Evolutionary conservation across 2,797 vertebrate species (phyloP), one percentile per base, ranked within the genome.

Genomic region (Brachyalestes nurse): DNA sequence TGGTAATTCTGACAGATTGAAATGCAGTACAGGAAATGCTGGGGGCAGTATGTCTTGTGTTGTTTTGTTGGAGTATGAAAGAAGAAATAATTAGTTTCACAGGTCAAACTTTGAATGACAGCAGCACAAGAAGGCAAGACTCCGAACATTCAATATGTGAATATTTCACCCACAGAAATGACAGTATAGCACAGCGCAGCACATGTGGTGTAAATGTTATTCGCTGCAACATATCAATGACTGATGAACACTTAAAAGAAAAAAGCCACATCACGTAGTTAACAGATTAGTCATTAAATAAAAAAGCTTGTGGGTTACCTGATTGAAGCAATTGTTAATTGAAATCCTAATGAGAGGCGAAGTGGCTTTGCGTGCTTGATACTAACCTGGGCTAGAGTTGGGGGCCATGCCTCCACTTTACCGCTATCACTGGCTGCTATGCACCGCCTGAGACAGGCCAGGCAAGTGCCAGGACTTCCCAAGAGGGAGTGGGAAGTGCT

Each of bases 401-500:
- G 49, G 70, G 79, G 16, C 70, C 77, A 7, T 66, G 71, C 69
- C 49, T 79, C 75, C 78, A 53, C 79, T 83, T 42, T 60, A 72
- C 78, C 74, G 40, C 88, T 86, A 65, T 70, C 82, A 80, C 86
- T 90, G 86, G 91, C 84, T 78, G 88, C 90, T 86, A 89, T 85
- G 86, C 90, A 81, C 81, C 75, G 75, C 55, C 79, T 67, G 61
- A 86, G 85, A 85, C 87, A 58, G 85, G 88, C 91, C 88, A 87
- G 74, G 83, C 89, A 85, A 90, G 88, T 90, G 88, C 87, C 86
- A 83, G 80, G 88, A 87, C 90, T 81, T 84, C 89, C 90, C 93
- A 90, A 87, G 79, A 81, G 92, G 92, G 91, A 94, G 88, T 91
- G 91, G 91, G 90, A 84, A 93, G 92, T 88, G 83, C 90, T 85